Percentiles rank a stretch among this genome's conserved stretches.
Evolutionary conservation across 2,888 invertebrate species (phyloP).

Genomic region (Atrina japonica): DNA sequence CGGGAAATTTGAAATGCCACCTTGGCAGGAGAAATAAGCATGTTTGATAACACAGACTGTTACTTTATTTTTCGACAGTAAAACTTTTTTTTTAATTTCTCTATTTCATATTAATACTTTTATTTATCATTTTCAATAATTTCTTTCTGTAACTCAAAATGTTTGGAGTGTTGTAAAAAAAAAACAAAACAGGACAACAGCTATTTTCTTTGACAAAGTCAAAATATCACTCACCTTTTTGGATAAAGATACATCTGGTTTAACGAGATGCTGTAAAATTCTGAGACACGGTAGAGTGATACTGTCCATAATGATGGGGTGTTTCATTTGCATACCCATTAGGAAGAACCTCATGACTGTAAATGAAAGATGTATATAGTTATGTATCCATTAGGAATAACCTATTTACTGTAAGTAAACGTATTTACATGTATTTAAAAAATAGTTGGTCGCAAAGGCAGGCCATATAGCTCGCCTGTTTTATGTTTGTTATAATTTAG

Average conservation of each 20-base stretch:
- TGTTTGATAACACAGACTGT: no score
- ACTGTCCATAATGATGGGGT: conserved; percentile 93
- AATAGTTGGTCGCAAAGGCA: no score
- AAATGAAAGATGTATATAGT: conserved; percentile 31
- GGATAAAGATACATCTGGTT: conserved; percentile 47
- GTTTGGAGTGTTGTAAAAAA: neutral
- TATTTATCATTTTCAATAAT: no score
- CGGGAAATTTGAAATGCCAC: no score
- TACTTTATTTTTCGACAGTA: no score
- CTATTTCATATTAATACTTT: no score
- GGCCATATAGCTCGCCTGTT: no score
- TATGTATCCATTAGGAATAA: neutral
- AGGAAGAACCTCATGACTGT: conserved; percentile 92
- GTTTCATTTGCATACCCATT: conserved; percentile 84
- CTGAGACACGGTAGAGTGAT: conserved; percentile 95
- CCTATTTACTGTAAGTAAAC: neutral
- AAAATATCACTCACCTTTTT: conserved; percentile 28
- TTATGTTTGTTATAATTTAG: no score
- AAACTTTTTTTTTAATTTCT: no score
- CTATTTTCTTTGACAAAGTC: neutral
- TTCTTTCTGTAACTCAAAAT: neutral
- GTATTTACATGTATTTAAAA: neutral
- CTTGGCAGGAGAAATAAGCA: no score
- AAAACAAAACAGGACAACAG: neutral
- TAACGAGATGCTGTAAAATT: conserved; percentile 87